These are phyloP conservation scores for Drosophila mimica DNA, from an alignment of 2,888 invertebrate genomes.

Conservation along the genomic window DNA sequence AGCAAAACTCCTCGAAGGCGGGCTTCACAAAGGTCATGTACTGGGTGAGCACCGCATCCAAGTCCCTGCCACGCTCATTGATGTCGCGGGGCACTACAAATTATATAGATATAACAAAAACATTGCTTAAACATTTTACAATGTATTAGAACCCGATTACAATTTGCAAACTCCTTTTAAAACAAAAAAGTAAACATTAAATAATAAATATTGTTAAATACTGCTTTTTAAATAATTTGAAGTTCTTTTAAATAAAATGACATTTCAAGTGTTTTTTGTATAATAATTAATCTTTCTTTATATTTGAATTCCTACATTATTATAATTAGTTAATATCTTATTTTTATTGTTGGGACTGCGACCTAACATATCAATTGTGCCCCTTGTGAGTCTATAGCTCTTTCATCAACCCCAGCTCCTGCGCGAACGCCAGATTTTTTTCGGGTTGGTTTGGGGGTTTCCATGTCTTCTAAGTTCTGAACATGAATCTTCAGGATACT, in stretches of 20 bases:
- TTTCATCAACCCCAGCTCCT: too few species aligned
- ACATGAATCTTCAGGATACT: too few species aligned
- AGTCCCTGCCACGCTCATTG: slow-evolving; percentile 95
- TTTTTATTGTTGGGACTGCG: not conserved
- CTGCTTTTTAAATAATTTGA: not conserved
- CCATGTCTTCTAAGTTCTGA: not conserved
- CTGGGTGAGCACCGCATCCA: slow-evolving; percentile 97
- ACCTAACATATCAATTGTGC: too few species aligned
- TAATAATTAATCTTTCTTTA: not conserved
- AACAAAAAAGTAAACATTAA: not conserved
- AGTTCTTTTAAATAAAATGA: not conserved
- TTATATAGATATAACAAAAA: not conserved
- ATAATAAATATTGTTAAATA: not conserved
- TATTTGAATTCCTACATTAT: not conserved
- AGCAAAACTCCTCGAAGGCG: slow-evolving; percentile 99
- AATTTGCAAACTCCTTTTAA: not conserved
- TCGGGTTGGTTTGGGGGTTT: not conserved
- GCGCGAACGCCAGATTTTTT: too few species aligned
- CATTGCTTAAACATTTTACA: not conserved
- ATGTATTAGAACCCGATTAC: not conserved
- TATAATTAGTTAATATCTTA: not conserved
- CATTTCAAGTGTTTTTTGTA: not conserved
- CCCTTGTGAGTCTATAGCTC: too few species aligned
- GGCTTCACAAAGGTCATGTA: slow-evolving; percentile 99
- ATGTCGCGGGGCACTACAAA: slow-evolving; percentile 96